These are phyloP conservation scores for Naja naja DNA, from an alignment of 2,113 vertebrate species.

Conservation along the genomic window DNA sequence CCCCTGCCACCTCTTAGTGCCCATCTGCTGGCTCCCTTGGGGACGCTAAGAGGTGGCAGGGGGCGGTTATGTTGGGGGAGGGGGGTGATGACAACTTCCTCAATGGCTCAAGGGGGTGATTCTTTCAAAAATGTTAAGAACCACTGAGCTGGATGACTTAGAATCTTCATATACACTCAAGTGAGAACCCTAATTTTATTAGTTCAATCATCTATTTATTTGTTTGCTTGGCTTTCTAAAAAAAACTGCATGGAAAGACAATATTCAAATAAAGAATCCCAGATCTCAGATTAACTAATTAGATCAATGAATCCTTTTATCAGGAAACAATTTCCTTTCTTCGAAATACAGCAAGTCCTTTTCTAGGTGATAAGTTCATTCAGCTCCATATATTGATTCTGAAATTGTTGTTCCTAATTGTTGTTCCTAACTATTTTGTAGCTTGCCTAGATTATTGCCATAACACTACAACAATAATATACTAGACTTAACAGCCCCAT, in stretches of 20 bases:
- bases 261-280: slow-evolving; percentile 5
- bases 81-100: too few species aligned
- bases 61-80: too few species aligned
- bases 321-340: slow-evolving; percentile 4
- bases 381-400: not conserved
- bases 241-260: not conserved
- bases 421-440: not conserved
- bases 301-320: slow-evolving; percentile 3
- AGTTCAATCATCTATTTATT: not conserved
- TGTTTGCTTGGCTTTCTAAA: not conserved
- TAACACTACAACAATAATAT: not conserved
- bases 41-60: too few species aligned
- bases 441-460: slow-evolving; percentile 18
- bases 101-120: too few species aligned
- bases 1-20: too few species aligned
- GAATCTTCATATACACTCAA: not conserved
- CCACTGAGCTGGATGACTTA: not conserved
- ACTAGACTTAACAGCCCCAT: slow-evolving; percentile 14
- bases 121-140: too few species aligned
- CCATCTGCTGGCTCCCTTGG: too few species aligned
- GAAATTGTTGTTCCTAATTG: not conserved
- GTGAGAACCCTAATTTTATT: not conserved
- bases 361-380: not conserved
- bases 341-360: slow-evolving; percentile 11
- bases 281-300: not conserved